Evolutionary conservation across 2,888 invertebrate genomes (phyloP).

Genomic region (Hirtodrosophila confusa): DNA sequence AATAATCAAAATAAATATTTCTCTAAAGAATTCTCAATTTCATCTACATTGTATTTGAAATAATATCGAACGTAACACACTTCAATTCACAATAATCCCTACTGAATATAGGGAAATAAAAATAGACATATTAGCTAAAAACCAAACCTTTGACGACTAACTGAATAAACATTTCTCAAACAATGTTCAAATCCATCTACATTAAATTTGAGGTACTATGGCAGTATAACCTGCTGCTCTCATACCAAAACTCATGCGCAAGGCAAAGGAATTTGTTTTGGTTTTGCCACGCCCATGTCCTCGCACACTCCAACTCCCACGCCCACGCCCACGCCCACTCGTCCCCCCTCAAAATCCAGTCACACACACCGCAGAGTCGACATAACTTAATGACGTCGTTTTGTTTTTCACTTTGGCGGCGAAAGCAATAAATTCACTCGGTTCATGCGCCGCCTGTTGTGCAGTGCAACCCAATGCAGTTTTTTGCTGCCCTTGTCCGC

Average conservation of each 20-base stretch:
- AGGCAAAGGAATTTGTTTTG: conserved; percentile 15
- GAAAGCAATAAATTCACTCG: conserved; percentile 73
- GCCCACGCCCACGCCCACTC: background rate
- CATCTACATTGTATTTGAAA: too few species aligned
- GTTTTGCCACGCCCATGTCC: conserved; percentile 10
- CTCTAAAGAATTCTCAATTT: too few species aligned
- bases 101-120: too few species aligned
- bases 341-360: conserved; percentile 3
- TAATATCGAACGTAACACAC: too few species aligned
- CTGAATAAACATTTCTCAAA: too few species aligned
- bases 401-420: conserved; percentile 73
- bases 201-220: too few species aligned
- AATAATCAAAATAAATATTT: too few species aligned
- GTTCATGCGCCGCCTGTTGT: conserved; percentile 27
- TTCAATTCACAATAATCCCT: too few species aligned
- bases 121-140: too few species aligned
- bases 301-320: background rate
- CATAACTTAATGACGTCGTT: conserved; percentile 79
- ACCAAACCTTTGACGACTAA: too few species aligned
- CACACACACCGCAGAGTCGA: conserved; percentile 46
- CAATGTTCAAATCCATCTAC: too few species aligned
- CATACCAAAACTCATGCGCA: conserved; percentile 1
- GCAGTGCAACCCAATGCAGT: conserved; percentile 37
- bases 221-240: background rate
- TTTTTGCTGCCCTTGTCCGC: conserved; percentile 40